Evolutionary conservation across 2,888 invertebrate genomes (phyloP).

Genomic region (Caradrina clavipalpis): DNA sequence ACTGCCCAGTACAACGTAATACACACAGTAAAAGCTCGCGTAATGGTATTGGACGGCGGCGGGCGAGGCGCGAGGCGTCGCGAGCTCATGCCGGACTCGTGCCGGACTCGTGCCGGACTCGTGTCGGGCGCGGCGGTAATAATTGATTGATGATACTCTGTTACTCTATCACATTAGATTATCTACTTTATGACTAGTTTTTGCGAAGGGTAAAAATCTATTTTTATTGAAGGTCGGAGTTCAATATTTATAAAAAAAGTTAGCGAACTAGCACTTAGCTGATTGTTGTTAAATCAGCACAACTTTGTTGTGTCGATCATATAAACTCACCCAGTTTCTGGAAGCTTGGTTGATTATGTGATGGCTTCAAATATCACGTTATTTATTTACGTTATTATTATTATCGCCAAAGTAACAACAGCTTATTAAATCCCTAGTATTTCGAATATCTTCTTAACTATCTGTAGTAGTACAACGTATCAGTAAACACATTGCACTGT

Average conservation of each 20-base stretch:
- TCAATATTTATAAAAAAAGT: not conserved
- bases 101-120: too few relatives aligned
- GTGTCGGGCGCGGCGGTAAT: not conserved
- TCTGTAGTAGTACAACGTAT: not conserved
- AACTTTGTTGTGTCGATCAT: too few relatives aligned
- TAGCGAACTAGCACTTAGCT: too few relatives aligned
- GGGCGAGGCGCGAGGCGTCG: constrained; percentile 5
- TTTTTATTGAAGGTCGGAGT: not conserved
- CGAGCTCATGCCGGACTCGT: too few relatives aligned
- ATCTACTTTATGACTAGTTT: constrained; percentile 25
- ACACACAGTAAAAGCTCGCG: constrained; percentile 10
- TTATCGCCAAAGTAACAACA: too few relatives aligned
- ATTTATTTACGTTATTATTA: too few relatives aligned
- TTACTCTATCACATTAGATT: constrained; percentile 44
- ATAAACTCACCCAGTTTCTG: too few relatives aligned
- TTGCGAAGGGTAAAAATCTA: not conserved
- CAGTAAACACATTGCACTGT: not conserved
- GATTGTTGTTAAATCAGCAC: too few relatives aligned
- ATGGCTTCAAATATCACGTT: too few relatives aligned
- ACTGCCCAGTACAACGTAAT: not conserved
- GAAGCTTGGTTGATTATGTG: too few relatives aligned
- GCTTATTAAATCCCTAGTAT: too few relatives aligned
- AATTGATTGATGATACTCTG: constrained; percentile 47
- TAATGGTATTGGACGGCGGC: constrained; percentile 31
- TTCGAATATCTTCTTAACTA: too few relatives aligned